Conservation (phyloP, 2,888 invertebrate genomes). For the Philopedon plagiatum region DNA sequence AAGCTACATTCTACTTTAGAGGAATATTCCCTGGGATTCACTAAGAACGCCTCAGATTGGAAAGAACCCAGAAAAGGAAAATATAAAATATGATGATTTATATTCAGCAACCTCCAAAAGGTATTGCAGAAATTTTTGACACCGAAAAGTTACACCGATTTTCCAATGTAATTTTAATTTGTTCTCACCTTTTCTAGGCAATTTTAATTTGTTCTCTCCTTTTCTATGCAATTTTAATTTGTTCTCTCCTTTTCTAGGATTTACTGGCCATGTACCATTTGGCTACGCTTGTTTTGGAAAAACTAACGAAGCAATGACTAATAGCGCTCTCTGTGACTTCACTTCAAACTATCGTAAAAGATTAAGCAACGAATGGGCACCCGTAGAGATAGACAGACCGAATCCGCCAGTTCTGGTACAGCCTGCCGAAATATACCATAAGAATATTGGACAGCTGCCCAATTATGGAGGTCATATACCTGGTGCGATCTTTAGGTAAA, state of each 20-base stretch:
- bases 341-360: constrained; percentile 81
- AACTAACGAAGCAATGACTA: constrained; percentile 76
- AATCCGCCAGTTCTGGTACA: constrained; percentile 71
- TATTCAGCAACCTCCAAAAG: no score
- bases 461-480: constrained; percentile 86
- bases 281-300: constrained; percentile 77
- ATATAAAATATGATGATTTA: no score
- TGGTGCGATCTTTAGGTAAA: constrained; percentile 78
- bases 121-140: no score
- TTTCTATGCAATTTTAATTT: no score
- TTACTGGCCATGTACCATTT: constrained; percentile 78
- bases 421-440: constrained; percentile 79
- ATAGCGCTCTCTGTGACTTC: constrained; percentile 82
- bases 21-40: no score
- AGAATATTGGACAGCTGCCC: constrained; percentile 81
- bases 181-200: no score
- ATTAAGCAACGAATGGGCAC: constrained; percentile 83
- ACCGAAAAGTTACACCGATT: no score
- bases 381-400: constrained; percentile 73
- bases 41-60: no score
- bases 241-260: constrained; percentile 70
- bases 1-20: no score
- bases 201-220: no score
- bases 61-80: no score
- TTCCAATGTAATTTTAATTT: no score